Base-by-base conservation (phyloP, 2,888 invertebrate genomes). In the Hoplodrina ambigua region DNA sequence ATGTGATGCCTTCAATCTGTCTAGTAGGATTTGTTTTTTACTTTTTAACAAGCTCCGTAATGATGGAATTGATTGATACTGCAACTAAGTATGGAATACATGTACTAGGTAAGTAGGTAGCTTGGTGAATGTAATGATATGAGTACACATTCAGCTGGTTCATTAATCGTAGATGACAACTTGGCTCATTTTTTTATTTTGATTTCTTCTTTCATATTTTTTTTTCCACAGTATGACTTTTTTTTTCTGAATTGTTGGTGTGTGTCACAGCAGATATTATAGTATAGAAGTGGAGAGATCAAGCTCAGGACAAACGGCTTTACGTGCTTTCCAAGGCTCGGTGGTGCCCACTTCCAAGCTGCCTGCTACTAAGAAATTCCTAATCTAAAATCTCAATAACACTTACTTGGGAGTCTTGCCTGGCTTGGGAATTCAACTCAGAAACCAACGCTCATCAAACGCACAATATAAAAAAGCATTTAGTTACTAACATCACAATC, bases 1-100 rank as follows among this genome's bases (percentile, higher is more conserved):
- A 65, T 52, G 25, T 25, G 53, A 49, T 52, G 63, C 69, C 55
- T 78, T 73, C 68, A 68, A 68, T 81, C 30, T 55, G 58, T 82
- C 69, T 72, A 67, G 56, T 52, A 59, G n/a, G n/a, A 58, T 64
- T 67, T 76, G 20, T 55, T 66, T 73, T 66, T 78, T 74, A 54
- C 61, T 60, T 65, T 59, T 73, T 68, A 54, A 62, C 52, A 46
- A 62, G 46, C 63, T 25, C 20, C 25, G 19, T 76, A 67, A 68
- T 80, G 30, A 58, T 44, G 41, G 52, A 65, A 44, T 69, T 73
- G 58, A 80, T 78, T 69, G 62, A 57, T 73, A 53, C 37, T 52
- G 59, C 56, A 63, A 61, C 71, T 41, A 50, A 68, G 74, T 73
- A 49, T 46, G 41, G 37, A 2, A 17, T 13, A 2, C 8, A 19